phyloP scores from a whole-genome alignment of 2,888 invertebrate species.

The Endotricha flammealis region DNA sequence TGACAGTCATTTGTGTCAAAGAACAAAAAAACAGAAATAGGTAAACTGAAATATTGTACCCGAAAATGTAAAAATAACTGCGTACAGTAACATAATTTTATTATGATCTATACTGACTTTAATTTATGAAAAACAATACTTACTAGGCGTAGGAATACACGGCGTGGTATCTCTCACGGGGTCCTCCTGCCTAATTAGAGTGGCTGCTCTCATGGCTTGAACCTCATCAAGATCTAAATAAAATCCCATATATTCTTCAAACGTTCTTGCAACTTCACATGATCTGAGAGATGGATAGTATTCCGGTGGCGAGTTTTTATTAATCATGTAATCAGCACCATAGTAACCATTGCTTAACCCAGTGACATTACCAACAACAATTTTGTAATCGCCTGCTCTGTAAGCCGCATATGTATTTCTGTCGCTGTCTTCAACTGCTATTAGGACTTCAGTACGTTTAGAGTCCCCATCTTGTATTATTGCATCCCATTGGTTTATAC shows the following conservation, averaged over 20 bases:
- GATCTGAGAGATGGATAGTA: slow-evolving; percentile 47
- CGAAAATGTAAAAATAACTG: too few relatives aligned
- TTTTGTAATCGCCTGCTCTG: slow-evolving; percentile 81
- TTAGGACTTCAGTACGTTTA: slow-evolving; percentile 74
- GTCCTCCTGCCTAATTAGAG: slow-evolving; percentile 51
- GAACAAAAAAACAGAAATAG: too few relatives aligned
- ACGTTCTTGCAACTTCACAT: slow-evolving; percentile 46
- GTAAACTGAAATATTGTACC: too few relatives aligned
- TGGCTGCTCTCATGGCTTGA: slow-evolving; percentile 39
- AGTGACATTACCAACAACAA: slow-evolving; percentile 76
- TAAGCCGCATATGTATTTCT: slow-evolving; percentile 71
- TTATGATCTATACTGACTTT: too few relatives aligned
- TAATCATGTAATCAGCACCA: slow-evolving; percentile 47
- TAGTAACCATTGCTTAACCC: slow-evolving; percentile 56
- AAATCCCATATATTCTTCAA: slow-evolving; percentile 47
- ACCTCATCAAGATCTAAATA: slow-evolving; percentile 44
- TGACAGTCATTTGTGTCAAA: too few relatives aligned
- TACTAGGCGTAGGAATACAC: slow-evolving; percentile 57
- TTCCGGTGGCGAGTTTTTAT: slow-evolving; percentile 45
- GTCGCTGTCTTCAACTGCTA: slow-evolving; percentile 77
- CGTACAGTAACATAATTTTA: too few relatives aligned
- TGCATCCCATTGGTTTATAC: slow-evolving; percentile 83
- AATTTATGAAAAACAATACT: slow-evolving; percentile 33
- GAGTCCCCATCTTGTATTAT: slow-evolving; percentile 66
- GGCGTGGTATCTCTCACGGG: slow-evolving; percentile 42